Evolutionary conservation across 2,113 vertebrate genomes (phyloP).

Genomic region (Notiomystis cincta): DNA sequence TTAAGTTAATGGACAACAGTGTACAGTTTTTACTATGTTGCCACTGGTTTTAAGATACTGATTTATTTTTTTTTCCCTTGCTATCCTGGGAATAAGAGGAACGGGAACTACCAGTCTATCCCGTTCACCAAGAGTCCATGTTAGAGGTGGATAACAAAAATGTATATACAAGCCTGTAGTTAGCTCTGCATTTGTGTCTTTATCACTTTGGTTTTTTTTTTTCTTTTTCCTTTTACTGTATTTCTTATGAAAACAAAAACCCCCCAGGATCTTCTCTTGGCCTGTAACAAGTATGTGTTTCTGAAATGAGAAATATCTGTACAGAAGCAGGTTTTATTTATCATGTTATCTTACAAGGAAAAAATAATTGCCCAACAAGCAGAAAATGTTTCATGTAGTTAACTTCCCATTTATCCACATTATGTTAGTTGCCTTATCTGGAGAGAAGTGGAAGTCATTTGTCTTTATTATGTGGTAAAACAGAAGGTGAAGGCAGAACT

Average conservation of each 20-base stretch:
- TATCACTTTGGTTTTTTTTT: conserved; percentile 44
- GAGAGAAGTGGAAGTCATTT: conserved; percentile 47
- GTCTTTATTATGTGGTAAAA: conserved; percentile 16
- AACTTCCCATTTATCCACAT: conserved; percentile 66
- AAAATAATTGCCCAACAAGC: conserved; percentile 65
- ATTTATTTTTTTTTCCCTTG: conserved; percentile 42
- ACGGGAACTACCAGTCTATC: conserved; percentile 11
- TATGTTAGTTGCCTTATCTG: conserved; percentile 71
- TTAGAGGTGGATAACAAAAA: conserved; percentile 70
- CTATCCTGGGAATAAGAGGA: conserved; percentile 33
- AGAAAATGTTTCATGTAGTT: conserved; percentile 53
- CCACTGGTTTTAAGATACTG: conserved; percentile 74
- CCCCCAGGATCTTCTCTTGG: conserved; percentile 62
- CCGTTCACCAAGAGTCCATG: conserved; percentile 37
- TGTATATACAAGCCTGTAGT: conserved; percentile 80
- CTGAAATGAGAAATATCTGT: conserved; percentile 75
- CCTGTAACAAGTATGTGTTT: conserved; percentile 73
- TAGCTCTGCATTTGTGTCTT: conserved; percentile 75
- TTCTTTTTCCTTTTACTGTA: conserved; percentile 49
- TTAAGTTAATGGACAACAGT: conserved; percentile 77
- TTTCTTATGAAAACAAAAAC: conserved; percentile 59
- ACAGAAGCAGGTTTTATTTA: conserved; percentile 81
- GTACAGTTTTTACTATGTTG: conserved; percentile 79
- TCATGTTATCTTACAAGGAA: conserved; percentile 66
- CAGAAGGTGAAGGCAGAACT: conserved; percentile 45